These are phyloP conservation scores for Condylura cristata DNA, from an alignment of 2,113 vertebrate genomes.

Conservation along the genomic window DNA sequence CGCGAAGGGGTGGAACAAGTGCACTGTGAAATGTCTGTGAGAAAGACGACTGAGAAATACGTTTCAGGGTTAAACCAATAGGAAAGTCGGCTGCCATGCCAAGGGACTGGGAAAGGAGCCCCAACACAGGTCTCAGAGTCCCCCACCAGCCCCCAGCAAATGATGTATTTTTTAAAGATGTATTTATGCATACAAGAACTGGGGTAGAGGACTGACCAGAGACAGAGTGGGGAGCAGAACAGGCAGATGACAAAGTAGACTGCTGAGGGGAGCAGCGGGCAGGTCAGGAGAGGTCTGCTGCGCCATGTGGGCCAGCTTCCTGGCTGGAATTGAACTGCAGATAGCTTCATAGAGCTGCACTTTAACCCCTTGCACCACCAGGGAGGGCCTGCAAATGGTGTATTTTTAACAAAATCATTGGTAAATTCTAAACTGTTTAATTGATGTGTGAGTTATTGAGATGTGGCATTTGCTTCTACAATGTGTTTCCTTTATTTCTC, in stretches of 20 bases:
- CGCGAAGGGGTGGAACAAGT: background rate
- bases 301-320: too few relatives aligned
- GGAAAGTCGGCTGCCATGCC: background rate
- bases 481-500: background rate
- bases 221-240: too few relatives aligned
- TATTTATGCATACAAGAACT: too few relatives aligned
- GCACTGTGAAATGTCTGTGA: background rate
- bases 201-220: too few relatives aligned
- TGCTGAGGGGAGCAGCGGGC: too few relatives aligned
- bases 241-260: too few relatives aligned
- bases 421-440: background rate
- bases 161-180: background rate
- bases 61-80: background rate
- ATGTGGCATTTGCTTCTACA: background rate
- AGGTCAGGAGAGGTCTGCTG: too few relatives aligned
- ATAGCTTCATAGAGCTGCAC: too few relatives aligned
- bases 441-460: background rate
- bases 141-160: background rate
- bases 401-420: background rate
- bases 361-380: background rate
- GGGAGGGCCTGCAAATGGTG: background rate
- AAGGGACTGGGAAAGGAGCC: background rate
- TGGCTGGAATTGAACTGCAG: too few relatives aligned
- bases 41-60: background rate
- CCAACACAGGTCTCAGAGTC: background rate